Evolutionary conservation across 2,888 invertebrate genomes (phyloP), one percentile per base, ranked within the genome.

Genomic region (Morinoia aosen): DNA sequence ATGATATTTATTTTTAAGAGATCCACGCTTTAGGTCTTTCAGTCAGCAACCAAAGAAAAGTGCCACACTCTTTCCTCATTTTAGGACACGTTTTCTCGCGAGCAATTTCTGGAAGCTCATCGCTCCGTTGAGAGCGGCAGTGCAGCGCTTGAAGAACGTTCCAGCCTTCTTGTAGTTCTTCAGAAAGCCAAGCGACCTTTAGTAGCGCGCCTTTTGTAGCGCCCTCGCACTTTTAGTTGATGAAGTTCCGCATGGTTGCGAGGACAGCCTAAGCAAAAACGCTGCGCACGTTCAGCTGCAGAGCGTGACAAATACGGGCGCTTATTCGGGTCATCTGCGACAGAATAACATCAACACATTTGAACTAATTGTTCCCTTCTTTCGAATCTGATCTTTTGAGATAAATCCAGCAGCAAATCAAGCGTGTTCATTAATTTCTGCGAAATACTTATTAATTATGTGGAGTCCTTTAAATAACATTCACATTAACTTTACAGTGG

Each of bases 61-160:
- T 76, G 25, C 76, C 76, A 8, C 33, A 33, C 14, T 76, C 25
- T 76, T 76, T 33, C 25, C 76, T 76, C 25, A 76, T 76, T 76
- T 76, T 25, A 76, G 33, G 25, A 76, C 76, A 76, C 76, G 25
- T 76, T 76, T 76, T 76, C 33, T 33, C 76, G 76, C 76, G 33
- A 76, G 76, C 76, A 76, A 76, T 76, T 76, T 76, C 76, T 76
- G 76, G 76, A 76, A 76, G 76, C 76, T 76, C 76, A 76, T 76
- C 76, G 76, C 33, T 33, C 7, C 76, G 25, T 76, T 76, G 76
- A 76, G 33, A 76, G 76, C 76, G 25, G 76, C 33, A 76, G 76
- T 25, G 76, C 76, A 33, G 33, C 76, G 33, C 76, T 0, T 76
- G 76, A 76, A 33, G 25, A 76, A 76, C 76, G 76, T 76, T 33